Evolutionary conservation across 64 coral and sea anemone genomes (phyloP).

Genomic region (Stylophora pistillata): DNA sequence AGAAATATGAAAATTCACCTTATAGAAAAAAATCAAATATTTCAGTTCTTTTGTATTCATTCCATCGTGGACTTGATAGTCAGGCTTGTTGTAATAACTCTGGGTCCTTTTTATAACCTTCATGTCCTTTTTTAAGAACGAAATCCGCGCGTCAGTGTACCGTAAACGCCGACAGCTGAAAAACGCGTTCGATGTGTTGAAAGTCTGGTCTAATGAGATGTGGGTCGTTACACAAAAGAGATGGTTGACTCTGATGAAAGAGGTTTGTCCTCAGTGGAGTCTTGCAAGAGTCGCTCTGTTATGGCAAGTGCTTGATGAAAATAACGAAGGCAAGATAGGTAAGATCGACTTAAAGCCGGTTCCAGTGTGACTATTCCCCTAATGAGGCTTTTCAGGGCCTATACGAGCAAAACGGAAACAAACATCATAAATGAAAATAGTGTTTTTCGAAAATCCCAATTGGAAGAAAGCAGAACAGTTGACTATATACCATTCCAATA

Average conservation of each 20-base stretch:
- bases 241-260: conserved; percentile 66
- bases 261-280: conserved; percentile 77
- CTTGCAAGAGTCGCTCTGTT: conserved; percentile 76
- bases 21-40: too few relatives aligned
- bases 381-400: too few relatives aligned
- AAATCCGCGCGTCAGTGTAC: conserved; percentile 89
- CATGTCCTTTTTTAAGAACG: conserved; percentile 63
- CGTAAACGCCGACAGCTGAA: conserved; percentile 87
- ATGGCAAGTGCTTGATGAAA: conserved; percentile 87
- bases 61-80: too few relatives aligned
- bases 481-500: background rate
- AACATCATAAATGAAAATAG: too few relatives aligned
- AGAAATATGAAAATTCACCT: too few relatives aligned
- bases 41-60: too few relatives aligned
- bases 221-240: conserved; percentile 73
- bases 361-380: too few relatives aligned
- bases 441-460: too few relatives aligned
- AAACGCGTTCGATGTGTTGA: conserved; percentile 86
- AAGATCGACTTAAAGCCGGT: background rate
- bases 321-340: conserved; percentile 80
- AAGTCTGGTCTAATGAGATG: conserved; percentile 63
- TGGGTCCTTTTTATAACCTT: background rate
- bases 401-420: too few relatives aligned
- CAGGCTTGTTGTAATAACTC: too few relatives aligned
- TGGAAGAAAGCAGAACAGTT: too few relatives aligned